A percentile compares a stretch with the other conserved stretches of the same genome.
These are phyloP conservation scores for Leptinotarsa undecemlineata DNA, from an alignment of 1,140 invertebrate species.

Conservation along the genomic window DNA sequence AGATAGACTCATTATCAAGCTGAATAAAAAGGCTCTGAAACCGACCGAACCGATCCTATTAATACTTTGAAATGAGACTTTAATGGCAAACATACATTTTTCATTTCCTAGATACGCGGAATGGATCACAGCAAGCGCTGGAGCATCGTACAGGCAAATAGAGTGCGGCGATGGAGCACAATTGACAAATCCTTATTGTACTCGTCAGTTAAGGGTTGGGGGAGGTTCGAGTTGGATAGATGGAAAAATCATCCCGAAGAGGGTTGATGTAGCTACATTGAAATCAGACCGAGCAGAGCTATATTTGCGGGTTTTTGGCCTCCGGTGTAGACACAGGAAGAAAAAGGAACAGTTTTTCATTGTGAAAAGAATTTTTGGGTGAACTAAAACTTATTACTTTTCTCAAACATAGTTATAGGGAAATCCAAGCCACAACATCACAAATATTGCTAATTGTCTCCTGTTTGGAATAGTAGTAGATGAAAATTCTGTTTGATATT, in stretches of 20 bases:
- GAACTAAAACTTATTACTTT: too few relatives aligned
- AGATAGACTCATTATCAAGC: conserved; percentile 23
- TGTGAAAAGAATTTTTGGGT: too few relatives aligned
- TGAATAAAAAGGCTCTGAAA: conserved; percentile 23
- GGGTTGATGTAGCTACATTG: conserved; percentile 47
- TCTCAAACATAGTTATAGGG: too few relatives aligned
- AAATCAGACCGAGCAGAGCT: conserved; percentile 44
- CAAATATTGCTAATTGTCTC: too few relatives aligned
- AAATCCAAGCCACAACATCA: too few relatives aligned
- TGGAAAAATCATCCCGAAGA: conserved; percentile 47
- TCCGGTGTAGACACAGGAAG: not conserved
- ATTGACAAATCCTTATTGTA: conserved; percentile 53
- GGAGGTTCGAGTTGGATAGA: conserved; percentile 38
- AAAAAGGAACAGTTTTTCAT: too few relatives aligned
- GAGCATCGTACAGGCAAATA: conserved; percentile 41
- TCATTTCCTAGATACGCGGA: conserved; percentile 47
- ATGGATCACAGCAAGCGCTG: conserved; percentile 21
- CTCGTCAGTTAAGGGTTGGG: conserved; percentile 28
- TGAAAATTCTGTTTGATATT: too few relatives aligned
- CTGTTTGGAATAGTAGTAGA: too few relatives aligned
- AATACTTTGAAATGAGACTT: conserved; percentile 47
- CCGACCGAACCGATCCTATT: conserved; percentile 39
- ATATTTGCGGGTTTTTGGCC: conserved; percentile 10
- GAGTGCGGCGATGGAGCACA: conserved; percentile 42
- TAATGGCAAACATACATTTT: conserved; percentile 49